Evolutionary conservation across 2,113 vertebrate genomes (phyloP).

Genomic region (Larimichthys polyactis): DNA sequence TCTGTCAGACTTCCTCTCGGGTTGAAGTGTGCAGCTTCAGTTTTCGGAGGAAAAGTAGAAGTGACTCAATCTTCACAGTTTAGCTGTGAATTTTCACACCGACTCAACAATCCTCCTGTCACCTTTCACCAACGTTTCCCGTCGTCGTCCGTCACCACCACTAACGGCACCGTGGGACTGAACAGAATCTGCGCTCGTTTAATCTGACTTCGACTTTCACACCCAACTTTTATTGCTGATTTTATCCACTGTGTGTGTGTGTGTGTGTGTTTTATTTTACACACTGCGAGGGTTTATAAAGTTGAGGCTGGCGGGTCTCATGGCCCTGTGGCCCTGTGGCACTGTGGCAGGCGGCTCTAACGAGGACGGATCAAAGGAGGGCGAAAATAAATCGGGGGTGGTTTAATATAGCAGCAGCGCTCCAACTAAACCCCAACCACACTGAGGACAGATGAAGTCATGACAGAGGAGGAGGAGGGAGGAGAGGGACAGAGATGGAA

Average conservation of each 20-base stretch:
- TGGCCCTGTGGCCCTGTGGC: constrained; percentile 58
- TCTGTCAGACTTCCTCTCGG: not conserved
- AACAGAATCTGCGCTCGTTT: constrained; percentile 27
- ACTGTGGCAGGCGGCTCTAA: constrained; percentile 62
- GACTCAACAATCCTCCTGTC: constrained; percentile 32
- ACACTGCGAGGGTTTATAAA: constrained; percentile 70
- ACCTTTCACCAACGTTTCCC: constrained; percentile 19
- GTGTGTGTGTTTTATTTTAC: constrained; percentile 64
- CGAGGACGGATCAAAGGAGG: constrained; percentile 70
- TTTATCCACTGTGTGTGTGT: constrained; percentile 49
- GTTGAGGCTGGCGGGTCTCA: constrained; percentile 58
- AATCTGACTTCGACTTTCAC: constrained; percentile 67
- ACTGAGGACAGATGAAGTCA: constrained; percentile 77
- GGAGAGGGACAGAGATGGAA: constrained; percentile 29
- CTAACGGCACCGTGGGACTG: constrained; percentile 36
- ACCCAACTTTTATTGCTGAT: constrained; percentile 66
- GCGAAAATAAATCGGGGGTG: constrained; percentile 68
- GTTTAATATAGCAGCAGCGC: constrained; percentile 75
- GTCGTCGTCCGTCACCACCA: constrained; percentile 9
- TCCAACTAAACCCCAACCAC: constrained; percentile 70
- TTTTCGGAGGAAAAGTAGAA: not conserved
- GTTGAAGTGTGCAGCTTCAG: not conserved
- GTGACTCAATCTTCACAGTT: constrained; percentile 40
- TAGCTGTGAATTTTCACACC: constrained; percentile 72
- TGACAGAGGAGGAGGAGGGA: constrained; percentile 44